These are phyloP conservation scores for Bujurquina vittata DNA, from an alignment of 2,113 vertebrate species.

Conservation along the genomic window DNA sequence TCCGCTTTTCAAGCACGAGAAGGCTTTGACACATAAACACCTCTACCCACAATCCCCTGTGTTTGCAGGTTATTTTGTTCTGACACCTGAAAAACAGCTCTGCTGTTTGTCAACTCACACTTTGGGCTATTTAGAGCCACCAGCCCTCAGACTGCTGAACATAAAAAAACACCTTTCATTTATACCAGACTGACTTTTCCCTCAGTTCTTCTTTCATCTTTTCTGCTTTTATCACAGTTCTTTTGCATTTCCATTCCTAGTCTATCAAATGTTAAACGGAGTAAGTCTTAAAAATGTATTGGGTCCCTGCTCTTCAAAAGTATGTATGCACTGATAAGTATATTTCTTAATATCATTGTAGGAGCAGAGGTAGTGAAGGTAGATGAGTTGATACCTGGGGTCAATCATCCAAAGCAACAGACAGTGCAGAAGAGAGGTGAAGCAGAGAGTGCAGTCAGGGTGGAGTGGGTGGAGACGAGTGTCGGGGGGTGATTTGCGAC, in stretches of 20 bases:
- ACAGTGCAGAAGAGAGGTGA: too few species aligned
- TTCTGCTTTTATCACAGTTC: background rate
- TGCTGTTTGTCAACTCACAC: background rate
- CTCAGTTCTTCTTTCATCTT: background rate
- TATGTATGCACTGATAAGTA: background rate
- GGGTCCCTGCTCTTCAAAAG: background rate
- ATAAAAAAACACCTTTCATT: background rate
- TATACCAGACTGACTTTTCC: background rate
- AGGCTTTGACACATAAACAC: background rate
- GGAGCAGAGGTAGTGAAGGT: too few species aligned
- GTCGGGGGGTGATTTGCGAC: too few species aligned
- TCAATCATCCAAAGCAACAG: too few species aligned
- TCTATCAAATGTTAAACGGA: fast-evolving
- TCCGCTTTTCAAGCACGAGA: background rate
- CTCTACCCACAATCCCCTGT: slow-evolving; percentile 35
- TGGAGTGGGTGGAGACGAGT: too few species aligned
- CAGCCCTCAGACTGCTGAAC: background rate
- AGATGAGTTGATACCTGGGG: too few species aligned
- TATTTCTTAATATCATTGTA: too few species aligned
- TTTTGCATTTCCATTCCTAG: background rate
- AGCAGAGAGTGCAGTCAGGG: too few species aligned
- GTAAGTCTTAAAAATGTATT: background rate
- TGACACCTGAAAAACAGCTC: slow-evolving; percentile 15
- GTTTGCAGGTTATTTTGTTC: slow-evolving; percentile 23
- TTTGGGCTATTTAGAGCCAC: background rate